Conservation (phyloP, 2,113 vertebrate genomes). For the Cyphomyrus discorhynchus region DNA sequence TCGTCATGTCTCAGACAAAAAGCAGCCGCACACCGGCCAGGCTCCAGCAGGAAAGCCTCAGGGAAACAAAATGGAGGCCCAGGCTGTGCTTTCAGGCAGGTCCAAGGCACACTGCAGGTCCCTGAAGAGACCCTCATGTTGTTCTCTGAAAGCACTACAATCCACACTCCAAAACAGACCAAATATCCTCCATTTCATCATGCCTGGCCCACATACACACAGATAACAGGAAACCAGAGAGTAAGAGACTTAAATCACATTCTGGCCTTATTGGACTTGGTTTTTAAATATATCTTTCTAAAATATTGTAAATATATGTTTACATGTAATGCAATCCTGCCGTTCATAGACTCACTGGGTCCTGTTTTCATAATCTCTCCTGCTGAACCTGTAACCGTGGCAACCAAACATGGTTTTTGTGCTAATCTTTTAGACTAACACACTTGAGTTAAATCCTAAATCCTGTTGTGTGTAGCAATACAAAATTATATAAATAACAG, state of each 20-base stretch:
- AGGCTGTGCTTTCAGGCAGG: background rate
- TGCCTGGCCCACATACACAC: background rate
- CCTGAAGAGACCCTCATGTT: background rate
- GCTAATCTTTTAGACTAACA: background rate
- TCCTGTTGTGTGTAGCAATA: background rate
- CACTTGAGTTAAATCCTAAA: background rate
- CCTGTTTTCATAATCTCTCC: slow-evolving; percentile 29
- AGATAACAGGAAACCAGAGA: background rate
- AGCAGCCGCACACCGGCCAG: background rate
- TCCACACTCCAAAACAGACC: background rate
- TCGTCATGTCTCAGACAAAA: background rate
- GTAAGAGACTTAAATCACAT: background rate
- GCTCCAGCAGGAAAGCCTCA: background rate
- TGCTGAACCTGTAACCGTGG: slow-evolving; percentile 51
- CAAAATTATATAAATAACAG: background rate
- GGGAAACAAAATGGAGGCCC: background rate
- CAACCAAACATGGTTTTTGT: slow-evolving; percentile 27
- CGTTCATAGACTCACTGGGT: background rate
- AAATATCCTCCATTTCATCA: background rate
- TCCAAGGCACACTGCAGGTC: background rate
- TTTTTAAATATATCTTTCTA: background rate
- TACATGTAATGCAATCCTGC: background rate
- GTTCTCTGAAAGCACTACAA: background rate
- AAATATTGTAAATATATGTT: background rate
- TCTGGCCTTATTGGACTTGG: background rate